Evolutionary conservation across 2,888 invertebrate species (phyloP), one percentile per base, ranked within the genome.

Genomic region (Ethmia dodecea): DNA sequence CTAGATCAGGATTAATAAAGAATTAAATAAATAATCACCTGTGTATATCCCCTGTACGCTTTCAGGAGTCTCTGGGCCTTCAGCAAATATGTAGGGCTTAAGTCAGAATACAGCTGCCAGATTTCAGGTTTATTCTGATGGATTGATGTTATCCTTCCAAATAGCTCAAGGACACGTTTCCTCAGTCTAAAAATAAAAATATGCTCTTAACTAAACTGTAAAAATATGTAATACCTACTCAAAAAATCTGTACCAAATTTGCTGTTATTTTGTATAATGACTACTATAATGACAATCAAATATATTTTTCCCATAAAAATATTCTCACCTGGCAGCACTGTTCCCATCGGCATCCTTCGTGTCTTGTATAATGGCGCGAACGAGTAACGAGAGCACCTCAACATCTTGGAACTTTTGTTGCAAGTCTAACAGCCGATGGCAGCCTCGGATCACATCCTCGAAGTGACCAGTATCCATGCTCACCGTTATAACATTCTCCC

Each of bases 401-500:
- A 89, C 63, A 61, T 97, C 97, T 0, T 92, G 78, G 64, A 93
- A 95, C 59, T 93, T 92, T 33, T 90, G 90, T 68, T 91, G 92
- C n/a, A 98, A 74, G 62, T 98, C 97, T 18, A 97, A 77, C 29
- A 98, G 76, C 13, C 96, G 90, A 69, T 96, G 93, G 61, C 94
- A 94, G 0, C 96, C 93, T 40, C 91, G 90, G 38, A 98, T 90
- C 2, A 93, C 93, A 69, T 97, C 96, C 34, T 92, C 91, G 68
- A 95, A 94, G 62, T 95, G 92, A 0, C 92, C 93, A 9, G 95
- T 92, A 64, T 98, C 97, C 45, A 93, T 91, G 54, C 95, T 94
- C 14, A 97, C 94, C 14, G 94, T 78, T 76, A 99, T 89, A 36
- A 94, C 92, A 79, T 99, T 99, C 67, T 98, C 98, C 99, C 99